These are phyloP conservation scores for Stratiolaelaps scimitus DNA, from an alignment of 1,140 invertebrate species.

Conservation along the genomic window DNA sequence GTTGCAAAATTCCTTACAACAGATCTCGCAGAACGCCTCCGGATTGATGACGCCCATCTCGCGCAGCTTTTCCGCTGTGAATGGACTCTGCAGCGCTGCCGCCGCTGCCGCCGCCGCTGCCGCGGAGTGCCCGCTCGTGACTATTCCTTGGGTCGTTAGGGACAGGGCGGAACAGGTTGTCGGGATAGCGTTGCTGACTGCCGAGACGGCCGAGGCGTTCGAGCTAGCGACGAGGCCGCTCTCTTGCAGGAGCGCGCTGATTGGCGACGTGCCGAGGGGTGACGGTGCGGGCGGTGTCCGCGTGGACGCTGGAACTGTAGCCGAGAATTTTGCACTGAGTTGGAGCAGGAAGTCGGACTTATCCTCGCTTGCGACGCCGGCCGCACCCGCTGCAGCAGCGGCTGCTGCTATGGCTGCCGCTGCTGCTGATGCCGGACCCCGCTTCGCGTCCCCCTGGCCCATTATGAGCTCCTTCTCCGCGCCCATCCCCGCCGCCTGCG, in stretches of 20 bases:
- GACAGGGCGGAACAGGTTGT: constrained; percentile 17
- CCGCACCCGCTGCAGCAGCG: not conserved
- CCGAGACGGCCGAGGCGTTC: constrained; percentile 17
- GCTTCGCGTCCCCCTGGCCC: constrained; percentile 35
- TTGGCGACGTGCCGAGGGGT: constrained; percentile 1
- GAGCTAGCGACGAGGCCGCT: not conserved
- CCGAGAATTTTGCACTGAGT: constrained; percentile 31
- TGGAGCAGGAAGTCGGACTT: constrained; percentile 29
- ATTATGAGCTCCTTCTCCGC: constrained; percentile 33
- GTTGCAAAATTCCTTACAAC: constrained; percentile 87
- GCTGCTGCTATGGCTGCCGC: constrained; percentile 32
- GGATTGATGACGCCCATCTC: constrained; percentile 66
- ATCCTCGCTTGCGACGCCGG: constrained; percentile 31
- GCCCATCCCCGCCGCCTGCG: constrained; percentile 35
- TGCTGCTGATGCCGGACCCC: constrained; percentile 30
- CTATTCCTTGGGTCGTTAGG: constrained; percentile 24
- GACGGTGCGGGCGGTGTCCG: constrained; percentile 16
- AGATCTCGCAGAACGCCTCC: constrained; percentile 82
- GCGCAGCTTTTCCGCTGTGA: constrained; percentile 55
- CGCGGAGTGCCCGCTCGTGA: constrained; percentile 29
- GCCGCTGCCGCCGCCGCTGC: constrained; percentile 30
- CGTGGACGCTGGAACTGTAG: constrained; percentile 33
- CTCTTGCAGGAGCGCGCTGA: no score
- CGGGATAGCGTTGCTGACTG: constrained; percentile 21
- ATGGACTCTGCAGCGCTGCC: constrained; percentile 37